Evolutionary conservation across 2,113 vertebrate genomes (phyloP).

Genomic region (Stigmatopora nigra): DNA sequence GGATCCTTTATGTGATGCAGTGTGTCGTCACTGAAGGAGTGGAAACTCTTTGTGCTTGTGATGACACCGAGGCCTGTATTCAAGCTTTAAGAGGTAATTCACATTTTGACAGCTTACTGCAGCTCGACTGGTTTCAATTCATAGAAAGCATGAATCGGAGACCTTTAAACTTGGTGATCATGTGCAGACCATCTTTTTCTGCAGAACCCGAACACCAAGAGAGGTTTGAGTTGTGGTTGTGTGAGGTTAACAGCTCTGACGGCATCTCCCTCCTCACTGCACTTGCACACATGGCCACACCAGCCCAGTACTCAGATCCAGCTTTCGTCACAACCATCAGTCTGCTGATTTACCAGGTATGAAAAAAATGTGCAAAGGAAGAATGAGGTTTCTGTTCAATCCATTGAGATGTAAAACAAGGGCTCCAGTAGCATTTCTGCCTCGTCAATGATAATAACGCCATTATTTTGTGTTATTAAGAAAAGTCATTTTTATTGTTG

Average conservation of each 20-base stretch:
- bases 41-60: constrained; percentile 61
- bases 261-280: constrained; percentile 93
- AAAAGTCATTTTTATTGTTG: neutral
- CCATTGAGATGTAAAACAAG: neutral
- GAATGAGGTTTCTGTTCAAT: neutral
- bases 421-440: neutral
- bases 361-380: neutral
- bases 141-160: neutral
- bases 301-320: constrained; percentile 76
- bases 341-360: constrained; percentile 87
- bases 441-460: neutral
- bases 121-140: neutral
- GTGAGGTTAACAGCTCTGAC: constrained; percentile 89
- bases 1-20: constrained; percentile 91
- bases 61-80: constrained; percentile 67
- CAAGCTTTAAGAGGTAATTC: constrained; percentile 76
- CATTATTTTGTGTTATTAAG: neutral
- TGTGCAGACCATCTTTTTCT: constrained; percentile 6
- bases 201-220: constrained; percentile 79
- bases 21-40: constrained; percentile 74
- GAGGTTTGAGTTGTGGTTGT: constrained; percentile 83
- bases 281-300: constrained; percentile 93
- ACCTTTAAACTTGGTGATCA: neutral
- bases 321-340: constrained; percentile 85
- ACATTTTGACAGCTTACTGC: neutral